These are phyloP conservation scores for Mormyrus iriodes DNA, from an alignment of 2,113 vertebrate species.

Conservation along the genomic window DNA sequence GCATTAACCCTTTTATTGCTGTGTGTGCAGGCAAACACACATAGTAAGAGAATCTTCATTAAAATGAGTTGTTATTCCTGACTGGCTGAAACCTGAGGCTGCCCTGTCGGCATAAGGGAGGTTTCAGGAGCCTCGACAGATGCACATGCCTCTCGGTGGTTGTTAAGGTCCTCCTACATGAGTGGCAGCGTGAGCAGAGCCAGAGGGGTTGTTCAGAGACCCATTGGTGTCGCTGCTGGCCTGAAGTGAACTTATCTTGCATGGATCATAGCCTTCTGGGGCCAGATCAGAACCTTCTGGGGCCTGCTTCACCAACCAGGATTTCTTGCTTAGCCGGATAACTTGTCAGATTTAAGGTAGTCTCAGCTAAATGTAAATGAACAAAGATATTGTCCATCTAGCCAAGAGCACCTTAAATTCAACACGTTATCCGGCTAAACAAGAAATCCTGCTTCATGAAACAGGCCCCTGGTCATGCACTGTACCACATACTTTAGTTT, in stretches of 20 bases:
- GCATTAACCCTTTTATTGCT: slow-evolving; percentile 49
- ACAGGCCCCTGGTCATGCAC: not conserved
- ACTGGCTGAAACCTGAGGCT: not conserved
- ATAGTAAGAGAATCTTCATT: slow-evolving; percentile 37
- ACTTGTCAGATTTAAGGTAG: not conserved
- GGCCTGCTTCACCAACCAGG: not conserved
- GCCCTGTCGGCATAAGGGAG: not conserved
- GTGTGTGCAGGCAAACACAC: slow-evolving; percentile 25
- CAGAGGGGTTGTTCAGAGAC: not conserved
- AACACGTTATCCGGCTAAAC: not conserved
- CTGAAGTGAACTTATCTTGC: not conserved
- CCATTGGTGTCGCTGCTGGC: not conserved
- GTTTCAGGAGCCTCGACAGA: not conserved
- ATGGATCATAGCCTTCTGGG: not conserved
- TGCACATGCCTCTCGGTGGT: not conserved
- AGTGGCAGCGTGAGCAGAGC: not conserved
- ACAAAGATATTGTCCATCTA: not conserved
- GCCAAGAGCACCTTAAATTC: not conserved
- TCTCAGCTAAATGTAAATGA: not conserved
- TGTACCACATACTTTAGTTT: not conserved
- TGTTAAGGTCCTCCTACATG: not conserved
- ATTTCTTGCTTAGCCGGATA: not conserved
- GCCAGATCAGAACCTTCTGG: not conserved
- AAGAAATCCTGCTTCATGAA: not conserved
- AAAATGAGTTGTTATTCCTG: not conserved